These are phyloP conservation scores for Scaptomyza montana DNA, from an alignment of 1,140 invertebrate genomes.

Conservation along the genomic window DNA sequence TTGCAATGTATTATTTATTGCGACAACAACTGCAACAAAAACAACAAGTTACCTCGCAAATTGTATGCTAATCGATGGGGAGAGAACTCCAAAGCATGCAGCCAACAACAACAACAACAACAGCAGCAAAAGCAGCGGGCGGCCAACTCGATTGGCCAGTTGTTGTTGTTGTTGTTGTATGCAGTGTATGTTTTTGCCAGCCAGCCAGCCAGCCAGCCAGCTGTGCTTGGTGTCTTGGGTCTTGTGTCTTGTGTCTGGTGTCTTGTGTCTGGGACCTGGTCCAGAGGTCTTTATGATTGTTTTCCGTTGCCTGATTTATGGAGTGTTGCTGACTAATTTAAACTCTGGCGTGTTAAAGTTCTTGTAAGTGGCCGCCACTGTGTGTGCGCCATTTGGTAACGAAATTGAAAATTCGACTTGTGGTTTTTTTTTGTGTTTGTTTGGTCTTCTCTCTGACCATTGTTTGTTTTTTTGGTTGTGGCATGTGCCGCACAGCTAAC, in stretches of 20 bases:
- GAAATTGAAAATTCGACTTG: not conserved
- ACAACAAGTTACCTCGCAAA: conserved; percentile 58
- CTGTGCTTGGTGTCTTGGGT: not conserved
- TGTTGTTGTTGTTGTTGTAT: conserved; percentile 30
- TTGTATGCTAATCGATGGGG: conserved; percentile 53
- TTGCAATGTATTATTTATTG: conserved; percentile 70
- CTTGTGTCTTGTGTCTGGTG: not conserved
- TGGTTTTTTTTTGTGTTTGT: no score
- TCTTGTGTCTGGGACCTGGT: not conserved
- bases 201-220: conserved; percentile 5
- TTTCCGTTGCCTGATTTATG: conserved; percentile 71
- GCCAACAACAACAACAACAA: not conserved
- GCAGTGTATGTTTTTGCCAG: conserved; percentile 35
- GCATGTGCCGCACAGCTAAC: conserved; percentile 25
- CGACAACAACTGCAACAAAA: conserved; percentile 34
- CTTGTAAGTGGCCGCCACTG: conserved; percentile 48
- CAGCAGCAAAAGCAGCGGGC: conserved; percentile 40
- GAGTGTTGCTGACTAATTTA: conserved; percentile 79
- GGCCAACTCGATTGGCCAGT: conserved; percentile 46
- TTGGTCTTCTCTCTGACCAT: not conserved
- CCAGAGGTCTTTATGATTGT: conserved; percentile 47
- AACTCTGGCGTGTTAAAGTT: conserved; percentile 68
- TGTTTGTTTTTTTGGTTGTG: conserved; percentile 5
- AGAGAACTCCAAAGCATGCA: not conserved
- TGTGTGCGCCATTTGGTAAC: conserved; percentile 23